Evolutionary conservation across 1,140 invertebrate genomes (phyloP).

Genomic region (Whitmania pigra): DNA sequence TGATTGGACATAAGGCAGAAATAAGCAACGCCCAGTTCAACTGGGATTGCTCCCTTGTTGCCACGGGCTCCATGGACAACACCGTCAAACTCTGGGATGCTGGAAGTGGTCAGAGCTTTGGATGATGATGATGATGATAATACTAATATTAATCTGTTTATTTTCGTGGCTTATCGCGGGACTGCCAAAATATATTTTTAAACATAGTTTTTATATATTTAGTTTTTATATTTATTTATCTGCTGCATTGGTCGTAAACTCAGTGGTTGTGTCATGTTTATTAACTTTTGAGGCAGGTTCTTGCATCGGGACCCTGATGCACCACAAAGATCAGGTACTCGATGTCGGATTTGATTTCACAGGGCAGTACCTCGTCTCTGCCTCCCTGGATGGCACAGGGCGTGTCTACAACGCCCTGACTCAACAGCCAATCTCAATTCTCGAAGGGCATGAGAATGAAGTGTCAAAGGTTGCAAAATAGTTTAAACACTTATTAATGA

Average conservation of each 20-base stretch:
- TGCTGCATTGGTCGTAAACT: no score
- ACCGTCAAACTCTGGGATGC: conserved; percentile 64
- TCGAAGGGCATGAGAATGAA: conserved; percentile 60
- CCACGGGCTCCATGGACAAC: conserved; percentile 58
- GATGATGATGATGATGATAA: no score
- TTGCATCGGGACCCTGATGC: conserved; percentile 51
- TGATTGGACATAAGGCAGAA: conserved; percentile 58
- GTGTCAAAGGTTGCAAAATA: conserved; percentile 54
- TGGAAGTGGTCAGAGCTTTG: conserved; percentile 39
- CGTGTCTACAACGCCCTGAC: conserved; percentile 53
- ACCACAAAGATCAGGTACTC: conserved; percentile 61
- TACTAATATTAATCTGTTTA: no score
- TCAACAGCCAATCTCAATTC: conserved; percentile 50
- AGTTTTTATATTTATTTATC: background rate
- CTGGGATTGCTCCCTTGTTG: conserved; percentile 57
- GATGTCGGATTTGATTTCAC: conserved; percentile 61
- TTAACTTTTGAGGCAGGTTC: conserved; percentile 29
- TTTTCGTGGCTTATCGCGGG: no score
- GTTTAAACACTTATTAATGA: background rate
- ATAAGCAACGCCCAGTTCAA: conserved; percentile 63
- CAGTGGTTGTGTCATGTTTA: background rate
- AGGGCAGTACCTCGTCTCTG: conserved; percentile 56
- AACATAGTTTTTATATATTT: background rate
- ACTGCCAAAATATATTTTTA: background rate
- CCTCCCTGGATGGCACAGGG: conserved; percentile 58